Evolutionary conservation across 1,140 invertebrate species (phyloP).

Genomic region (Orius insidiosus): DNA sequence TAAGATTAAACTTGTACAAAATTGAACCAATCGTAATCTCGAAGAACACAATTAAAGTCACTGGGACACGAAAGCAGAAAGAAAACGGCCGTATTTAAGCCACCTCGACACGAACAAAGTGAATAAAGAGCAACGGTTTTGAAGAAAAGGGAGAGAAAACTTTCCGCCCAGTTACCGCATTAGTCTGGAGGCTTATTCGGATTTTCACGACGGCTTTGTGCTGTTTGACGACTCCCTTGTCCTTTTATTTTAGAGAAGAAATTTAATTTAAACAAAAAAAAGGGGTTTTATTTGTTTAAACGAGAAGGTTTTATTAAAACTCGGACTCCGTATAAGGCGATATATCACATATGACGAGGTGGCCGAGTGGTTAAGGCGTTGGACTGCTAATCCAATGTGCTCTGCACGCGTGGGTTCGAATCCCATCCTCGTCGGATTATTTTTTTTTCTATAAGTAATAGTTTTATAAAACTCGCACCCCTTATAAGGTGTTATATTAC

Average conservation of each 20-base stretch:
- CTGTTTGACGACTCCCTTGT: background rate
- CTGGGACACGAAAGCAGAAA: too few relatives aligned
- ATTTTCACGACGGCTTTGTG: background rate
- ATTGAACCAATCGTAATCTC: too few relatives aligned
- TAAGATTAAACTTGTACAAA: too few relatives aligned
- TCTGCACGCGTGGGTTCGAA: constrained; percentile 75
- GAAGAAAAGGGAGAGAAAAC: background rate
- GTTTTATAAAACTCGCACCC: background rate
- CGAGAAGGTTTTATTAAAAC: background rate
- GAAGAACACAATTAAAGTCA: too few relatives aligned
- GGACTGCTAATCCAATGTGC: constrained; percentile 64
- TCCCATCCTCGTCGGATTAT: constrained; percentile 59
- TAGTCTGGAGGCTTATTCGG: background rate
- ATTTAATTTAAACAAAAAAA: background rate
- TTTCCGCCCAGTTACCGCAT: background rate
- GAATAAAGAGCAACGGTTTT: too few relatives aligned
- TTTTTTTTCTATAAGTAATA: constrained; percentile 14
- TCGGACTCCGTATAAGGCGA: constrained; percentile 4
- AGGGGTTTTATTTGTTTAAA: background rate
- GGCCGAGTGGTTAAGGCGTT: constrained; percentile 81
- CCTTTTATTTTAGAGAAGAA: background rate
- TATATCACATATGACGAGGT: constrained; percentile 40
- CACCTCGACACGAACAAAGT: too few relatives aligned
- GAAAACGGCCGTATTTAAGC: too few relatives aligned
- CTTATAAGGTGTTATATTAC: constrained; percentile 5